Evolutionary conservation across 2,888 invertebrate species (phyloP).

Genomic region (Agrotis clavis): DNA sequence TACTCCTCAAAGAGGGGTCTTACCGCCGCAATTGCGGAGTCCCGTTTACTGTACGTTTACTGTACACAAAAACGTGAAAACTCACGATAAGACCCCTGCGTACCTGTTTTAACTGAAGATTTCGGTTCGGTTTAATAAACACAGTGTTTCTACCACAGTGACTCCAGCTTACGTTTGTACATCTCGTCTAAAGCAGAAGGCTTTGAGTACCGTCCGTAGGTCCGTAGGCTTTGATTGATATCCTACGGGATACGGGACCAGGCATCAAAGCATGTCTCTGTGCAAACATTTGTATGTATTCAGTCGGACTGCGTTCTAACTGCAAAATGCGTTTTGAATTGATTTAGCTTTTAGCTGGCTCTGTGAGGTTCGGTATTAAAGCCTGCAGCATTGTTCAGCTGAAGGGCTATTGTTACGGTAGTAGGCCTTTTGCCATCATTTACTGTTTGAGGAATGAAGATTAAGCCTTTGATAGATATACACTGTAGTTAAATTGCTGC

Average conservation of each 20-base stretch:
- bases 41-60: no score
- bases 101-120: no score
- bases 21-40: no score
- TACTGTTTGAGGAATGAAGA: neutral
- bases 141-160: no score
- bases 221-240: constrained; percentile 38
- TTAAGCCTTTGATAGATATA: neutral
- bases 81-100: no score
- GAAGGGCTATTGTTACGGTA: neutral
- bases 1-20: no score
- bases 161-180: constrained; percentile 6
- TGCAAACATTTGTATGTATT: constrained; percentile 39
- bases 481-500: neutral
- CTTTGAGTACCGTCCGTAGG: constrained; percentile 26
- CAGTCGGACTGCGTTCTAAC: neutral
- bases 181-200: neutral
- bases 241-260: constrained; percentile 25
- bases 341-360: constrained; percentile 8
- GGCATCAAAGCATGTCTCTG: constrained; percentile 28
- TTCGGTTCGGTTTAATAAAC: no score
- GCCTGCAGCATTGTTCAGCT: neutral
- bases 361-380: neutral
- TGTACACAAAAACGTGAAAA: no score
- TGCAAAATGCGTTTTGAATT: constrained; percentile 27
- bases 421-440: neutral